Percentiles rank a stretch among this genome's conserved stretches.
phyloP scores from a whole-genome alignment of 2,113 vertebrate genomes.

The Rhadina sibilatrix region DNA sequence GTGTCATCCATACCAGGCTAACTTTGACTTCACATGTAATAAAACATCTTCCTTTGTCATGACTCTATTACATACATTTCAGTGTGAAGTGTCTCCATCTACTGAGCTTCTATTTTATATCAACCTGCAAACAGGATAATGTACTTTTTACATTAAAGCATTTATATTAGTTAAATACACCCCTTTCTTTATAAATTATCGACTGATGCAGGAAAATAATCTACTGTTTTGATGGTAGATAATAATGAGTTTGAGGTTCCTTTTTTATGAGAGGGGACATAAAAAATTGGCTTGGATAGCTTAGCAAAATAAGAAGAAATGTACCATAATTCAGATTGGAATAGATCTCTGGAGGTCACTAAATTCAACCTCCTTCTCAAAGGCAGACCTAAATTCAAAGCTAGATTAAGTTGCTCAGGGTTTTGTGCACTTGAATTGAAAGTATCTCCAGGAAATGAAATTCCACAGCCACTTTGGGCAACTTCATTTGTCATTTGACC shows the following conservation, averaged over 20 bases:
- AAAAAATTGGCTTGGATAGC: background rate
- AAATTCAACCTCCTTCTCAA: background rate
- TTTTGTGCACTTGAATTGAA: background rate
- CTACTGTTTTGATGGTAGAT: background rate
- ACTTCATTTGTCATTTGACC: background rate
- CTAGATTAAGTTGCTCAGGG: background rate
- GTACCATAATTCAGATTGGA: background rate
- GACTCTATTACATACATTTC: background rate
- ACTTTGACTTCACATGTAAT: background rate
- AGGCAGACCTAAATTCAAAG: background rate
- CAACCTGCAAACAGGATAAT: background rate
- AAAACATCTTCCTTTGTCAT: background rate
- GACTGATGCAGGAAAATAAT: background rate
- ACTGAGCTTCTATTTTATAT: constrained; percentile 1
- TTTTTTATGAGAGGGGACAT: background rate
- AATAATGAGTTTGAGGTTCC: background rate
- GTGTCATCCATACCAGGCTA: background rate
- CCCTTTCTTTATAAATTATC: background rate
- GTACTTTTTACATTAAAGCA: background rate
- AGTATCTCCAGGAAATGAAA: background rate
- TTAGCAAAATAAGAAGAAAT: background rate
- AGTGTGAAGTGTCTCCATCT: constrained; percentile 7
- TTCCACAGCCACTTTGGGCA: background rate
- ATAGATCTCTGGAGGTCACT: background rate
- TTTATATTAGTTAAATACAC: background rate